phyloP scores from a whole-genome alignment of 2,888 invertebrate genomes.

The Tenodera sinensis region DNA sequence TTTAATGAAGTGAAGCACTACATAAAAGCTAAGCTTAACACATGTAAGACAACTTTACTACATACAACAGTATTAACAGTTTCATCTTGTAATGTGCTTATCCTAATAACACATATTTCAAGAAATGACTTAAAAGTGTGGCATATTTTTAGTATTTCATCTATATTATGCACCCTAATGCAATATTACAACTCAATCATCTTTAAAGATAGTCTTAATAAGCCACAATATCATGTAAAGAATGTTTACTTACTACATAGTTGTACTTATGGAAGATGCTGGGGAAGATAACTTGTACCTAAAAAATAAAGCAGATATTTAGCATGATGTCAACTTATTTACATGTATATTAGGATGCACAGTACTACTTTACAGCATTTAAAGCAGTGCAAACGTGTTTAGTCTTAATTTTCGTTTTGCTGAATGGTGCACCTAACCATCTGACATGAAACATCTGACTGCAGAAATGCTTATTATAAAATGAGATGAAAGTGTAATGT shows the following conservation, averaged over 20 bases:
- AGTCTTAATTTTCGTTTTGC: neutral
- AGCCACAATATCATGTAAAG: neutral
- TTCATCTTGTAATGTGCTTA: neutral
- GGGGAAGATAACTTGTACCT: slow-evolving; percentile 21
- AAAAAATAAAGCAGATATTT: neutral
- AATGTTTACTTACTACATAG: slow-evolving; percentile 56
- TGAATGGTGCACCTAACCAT: neutral
- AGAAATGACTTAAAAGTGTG: neutral
- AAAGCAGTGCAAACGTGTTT: neutral
- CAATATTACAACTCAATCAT: neutral
- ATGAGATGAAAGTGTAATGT: neutral
- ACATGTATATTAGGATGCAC: neutral
- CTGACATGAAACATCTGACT: neutral
- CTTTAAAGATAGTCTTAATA: neutral
- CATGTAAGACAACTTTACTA: too few species aligned
- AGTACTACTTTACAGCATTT: neutral
- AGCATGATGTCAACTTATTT: neutral
- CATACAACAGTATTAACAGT: neutral
- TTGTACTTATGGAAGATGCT: slow-evolving; percentile 29
- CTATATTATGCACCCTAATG: neutral
- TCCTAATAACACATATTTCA: neutral
- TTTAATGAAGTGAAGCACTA: too few species aligned
- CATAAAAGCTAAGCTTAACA: too few species aligned
- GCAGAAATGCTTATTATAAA: neutral
- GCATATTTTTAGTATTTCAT: neutral